Percentiles rank a stretch among this genome's conserved stretches.
These are phyloP conservation scores for Raphicerus campestris DNA, from an alignment of 2,113 vertebrate genomes.

Conservation along the genomic window DNA sequence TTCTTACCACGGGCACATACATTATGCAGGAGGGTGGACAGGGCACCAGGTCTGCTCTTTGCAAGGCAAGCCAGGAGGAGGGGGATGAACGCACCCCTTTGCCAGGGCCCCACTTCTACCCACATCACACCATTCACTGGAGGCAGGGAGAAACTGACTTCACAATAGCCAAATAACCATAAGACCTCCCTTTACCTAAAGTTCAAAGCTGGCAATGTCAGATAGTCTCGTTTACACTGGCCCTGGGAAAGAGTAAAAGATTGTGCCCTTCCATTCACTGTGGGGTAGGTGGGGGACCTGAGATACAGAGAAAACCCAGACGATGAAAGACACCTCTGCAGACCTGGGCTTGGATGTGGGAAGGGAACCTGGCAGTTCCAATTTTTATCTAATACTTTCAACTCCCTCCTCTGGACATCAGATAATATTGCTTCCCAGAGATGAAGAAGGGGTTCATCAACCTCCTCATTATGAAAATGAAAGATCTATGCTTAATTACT, in stretches of 20 bases:
- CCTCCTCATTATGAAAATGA: slow-evolving; percentile 16
- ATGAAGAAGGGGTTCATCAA: neutral
- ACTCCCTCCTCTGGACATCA: neutral
- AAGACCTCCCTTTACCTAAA: neutral
- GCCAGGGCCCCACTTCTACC: neutral
- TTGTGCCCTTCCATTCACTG: neutral
- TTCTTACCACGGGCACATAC: slow-evolving; percentile 2
- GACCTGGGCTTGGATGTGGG: neutral
- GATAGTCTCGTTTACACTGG: neutral
- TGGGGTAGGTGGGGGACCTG: neutral
- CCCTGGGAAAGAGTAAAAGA: neutral
- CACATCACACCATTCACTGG: neutral
- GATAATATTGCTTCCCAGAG: neutral
- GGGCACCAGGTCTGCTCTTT: neutral
- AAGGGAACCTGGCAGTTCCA: neutral
- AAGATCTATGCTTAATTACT: neutral
- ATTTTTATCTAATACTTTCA: neutral
- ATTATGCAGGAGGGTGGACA: slow-evolving; percentile 35
- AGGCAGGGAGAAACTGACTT: neutral
- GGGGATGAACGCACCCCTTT: neutral
- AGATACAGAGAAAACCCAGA: neutral
- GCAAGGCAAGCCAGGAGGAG: neutral
- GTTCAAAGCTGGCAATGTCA: neutral
- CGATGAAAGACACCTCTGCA: neutral
- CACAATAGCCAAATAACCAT: neutral